Percentiles rank a stretch among this genome's conserved stretches.
Conservation (phyloP, 2,888 invertebrate genomes). For the Apoderus coryli region DNA sequence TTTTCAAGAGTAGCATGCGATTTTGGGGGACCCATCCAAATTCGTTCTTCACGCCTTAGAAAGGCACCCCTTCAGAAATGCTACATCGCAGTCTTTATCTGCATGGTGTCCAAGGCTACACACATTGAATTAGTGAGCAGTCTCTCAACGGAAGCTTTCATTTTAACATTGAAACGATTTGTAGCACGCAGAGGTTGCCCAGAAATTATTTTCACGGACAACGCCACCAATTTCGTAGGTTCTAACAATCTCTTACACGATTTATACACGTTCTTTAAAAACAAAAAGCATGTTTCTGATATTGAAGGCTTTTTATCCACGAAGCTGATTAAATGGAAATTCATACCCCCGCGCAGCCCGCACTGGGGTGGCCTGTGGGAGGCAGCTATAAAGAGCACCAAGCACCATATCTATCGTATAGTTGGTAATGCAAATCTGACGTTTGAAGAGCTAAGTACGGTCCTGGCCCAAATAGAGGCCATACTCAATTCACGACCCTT, state of each 20-base stretch:
- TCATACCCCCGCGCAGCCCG: conserved; percentile 7
- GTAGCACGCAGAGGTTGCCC: conserved; percentile 5
- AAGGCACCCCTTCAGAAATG: not conserved
- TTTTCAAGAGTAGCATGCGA: not conserved
- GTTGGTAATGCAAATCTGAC: not conserved
- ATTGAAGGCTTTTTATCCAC: not conserved
- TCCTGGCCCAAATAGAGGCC: conserved; percentile 2
- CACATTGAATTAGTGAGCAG: not conserved
- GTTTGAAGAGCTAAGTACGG: not conserved
- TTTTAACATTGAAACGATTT: not conserved
- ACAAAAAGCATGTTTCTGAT: not conserved
- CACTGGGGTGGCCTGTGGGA: conserved; percentile 10
- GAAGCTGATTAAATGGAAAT: conserved; percentile 5
- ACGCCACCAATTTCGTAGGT: conserved; percentile 8
- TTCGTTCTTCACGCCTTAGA: not conserved
- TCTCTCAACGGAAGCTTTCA: not conserved
- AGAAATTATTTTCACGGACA: conserved; percentile 6
- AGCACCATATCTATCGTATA: conserved; percentile 6
- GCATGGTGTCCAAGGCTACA: not conserved
- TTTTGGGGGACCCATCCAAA: not conserved
- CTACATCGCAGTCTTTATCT: conserved; percentile 1
- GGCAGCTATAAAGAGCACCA: conserved; percentile 7
- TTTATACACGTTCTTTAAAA: conserved; percentile 4
- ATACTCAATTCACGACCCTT: conserved; percentile 7
- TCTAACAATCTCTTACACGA: conserved; percentile 4